Percentiles rank a stretch among this genome's conserved stretches.
phyloP scores from a whole-genome alignment of 1,140 invertebrate species.

The Aplysia californica region DNA sequence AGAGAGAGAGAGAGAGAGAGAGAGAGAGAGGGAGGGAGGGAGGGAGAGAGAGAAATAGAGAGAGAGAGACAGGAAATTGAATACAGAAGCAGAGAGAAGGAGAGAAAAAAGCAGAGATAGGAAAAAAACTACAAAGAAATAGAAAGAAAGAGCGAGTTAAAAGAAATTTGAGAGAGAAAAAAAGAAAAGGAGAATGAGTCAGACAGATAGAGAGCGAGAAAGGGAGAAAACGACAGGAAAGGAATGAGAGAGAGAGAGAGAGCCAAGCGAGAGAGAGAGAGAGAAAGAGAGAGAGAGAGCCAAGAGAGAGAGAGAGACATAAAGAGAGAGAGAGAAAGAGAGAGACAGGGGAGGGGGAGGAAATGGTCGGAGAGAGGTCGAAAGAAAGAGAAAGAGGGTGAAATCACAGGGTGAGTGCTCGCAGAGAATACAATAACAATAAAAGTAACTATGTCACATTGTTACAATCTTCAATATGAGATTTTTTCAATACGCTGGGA shows the following conservation, averaged over 20 bases:
- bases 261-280: background rate
- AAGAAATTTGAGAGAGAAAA: background rate
- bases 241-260: background rate
- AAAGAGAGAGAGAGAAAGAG: no score
- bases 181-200: background rate
- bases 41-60: conserved; percentile 4
- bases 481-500: no score
- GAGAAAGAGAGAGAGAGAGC: no score
- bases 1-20: conserved; percentile 10
- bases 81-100: background rate
- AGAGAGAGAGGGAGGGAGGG: background rate
- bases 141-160: background rate
- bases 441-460: no score
- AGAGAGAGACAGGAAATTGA: background rate
- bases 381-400: no score
- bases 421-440: no score
- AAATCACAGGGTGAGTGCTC: no score
- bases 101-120: background rate
- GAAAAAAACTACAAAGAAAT: background rate
- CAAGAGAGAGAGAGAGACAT: no score
- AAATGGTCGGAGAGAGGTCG: no score
- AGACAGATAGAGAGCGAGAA: background rate
- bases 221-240: no score
- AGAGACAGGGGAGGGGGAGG: no score
- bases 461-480: no score